Evolutionary conservation across 2,113 vertebrate species (phyloP).

Genomic region (Rhinichthys klamathensis): DNA sequence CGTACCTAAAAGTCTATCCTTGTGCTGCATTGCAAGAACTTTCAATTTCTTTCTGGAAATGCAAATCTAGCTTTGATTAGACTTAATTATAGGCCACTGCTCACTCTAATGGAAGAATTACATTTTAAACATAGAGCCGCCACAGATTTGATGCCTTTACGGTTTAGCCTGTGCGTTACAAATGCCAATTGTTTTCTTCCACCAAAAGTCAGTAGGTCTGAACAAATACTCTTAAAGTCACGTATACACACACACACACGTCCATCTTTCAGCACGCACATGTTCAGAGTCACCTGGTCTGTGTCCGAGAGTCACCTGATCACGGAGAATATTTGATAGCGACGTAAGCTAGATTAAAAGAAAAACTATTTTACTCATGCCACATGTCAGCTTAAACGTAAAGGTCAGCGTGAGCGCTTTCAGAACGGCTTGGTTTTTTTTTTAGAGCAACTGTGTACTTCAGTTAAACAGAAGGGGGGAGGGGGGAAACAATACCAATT

Average conservation of each 20-base stretch:
- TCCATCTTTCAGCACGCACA: not conserved
- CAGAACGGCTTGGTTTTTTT: not conserved
- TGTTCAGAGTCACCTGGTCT: not conserved
- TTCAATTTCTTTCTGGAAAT: not conserved
- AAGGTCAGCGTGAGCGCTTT: not conserved
- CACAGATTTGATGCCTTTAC: not conserved
- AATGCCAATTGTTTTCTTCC: too few relatives aligned
- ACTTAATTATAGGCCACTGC: not conserved
- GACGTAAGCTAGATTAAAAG: not conserved
- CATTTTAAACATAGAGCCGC: not conserved
- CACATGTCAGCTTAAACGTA: not conserved
- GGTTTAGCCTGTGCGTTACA: too few relatives aligned
- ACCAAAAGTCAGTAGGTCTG: too few relatives aligned
- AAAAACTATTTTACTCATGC: not conserved
- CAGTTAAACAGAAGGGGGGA: not conserved
- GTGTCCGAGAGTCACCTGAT: conserved; percentile 6
- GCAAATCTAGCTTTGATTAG: not conserved
- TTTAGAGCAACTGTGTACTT: not conserved
- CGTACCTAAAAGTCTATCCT: not conserved
- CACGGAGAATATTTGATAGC: not conserved
- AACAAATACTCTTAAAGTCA: not conserved
- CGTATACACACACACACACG: not conserved
- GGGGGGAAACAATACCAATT: not conserved
- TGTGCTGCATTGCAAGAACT: too few relatives aligned
- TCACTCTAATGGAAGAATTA: not conserved